Conservation (phyloP, 2,113 vertebrate genomes). For the Poecilia latipinna region DNA sequence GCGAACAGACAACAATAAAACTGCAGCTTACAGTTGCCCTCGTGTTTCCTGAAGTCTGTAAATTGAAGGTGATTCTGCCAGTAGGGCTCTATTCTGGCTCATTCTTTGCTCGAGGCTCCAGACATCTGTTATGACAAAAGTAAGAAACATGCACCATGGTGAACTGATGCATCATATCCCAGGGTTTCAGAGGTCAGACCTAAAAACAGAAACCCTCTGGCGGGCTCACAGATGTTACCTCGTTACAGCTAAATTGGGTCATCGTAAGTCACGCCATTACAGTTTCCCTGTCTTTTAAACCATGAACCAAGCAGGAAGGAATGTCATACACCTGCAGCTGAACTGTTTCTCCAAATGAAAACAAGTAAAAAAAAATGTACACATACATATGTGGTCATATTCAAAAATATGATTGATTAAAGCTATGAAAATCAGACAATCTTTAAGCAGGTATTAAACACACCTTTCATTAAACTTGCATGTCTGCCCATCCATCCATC, state of each 20-base stretch:
- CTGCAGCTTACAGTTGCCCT: no score
- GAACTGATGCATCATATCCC: conserved; percentile 21
- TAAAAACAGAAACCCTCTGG: conserved; percentile 13
- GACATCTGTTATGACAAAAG: conserved; percentile 17
- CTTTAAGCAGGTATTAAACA: not conserved
- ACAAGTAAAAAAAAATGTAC: not conserved
- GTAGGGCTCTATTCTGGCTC: conserved; percentile 24
- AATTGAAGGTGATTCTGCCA: conserved; percentile 22
- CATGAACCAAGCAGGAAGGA: conserved; percentile 7
- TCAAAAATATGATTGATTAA: not conserved
- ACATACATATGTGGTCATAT: not conserved
- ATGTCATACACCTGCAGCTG: not conserved
- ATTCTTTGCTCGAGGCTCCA: conserved; percentile 24
- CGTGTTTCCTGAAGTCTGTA: not conserved
- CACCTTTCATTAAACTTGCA: not conserved
- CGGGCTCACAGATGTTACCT: conserved; percentile 8
- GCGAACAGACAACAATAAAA: no score
- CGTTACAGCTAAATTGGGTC: conserved; percentile 3
- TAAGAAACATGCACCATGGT: conserved; percentile 1
- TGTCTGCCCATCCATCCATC: no score
- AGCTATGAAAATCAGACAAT: not conserved
- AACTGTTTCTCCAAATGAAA: not conserved
- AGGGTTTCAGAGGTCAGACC: not conserved
- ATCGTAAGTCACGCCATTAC: not conserved
- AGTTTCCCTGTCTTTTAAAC: not conserved